Percentiles rank a stretch among this genome's conserved stretches.
Conservation (phyloP, 2,888 invertebrate genomes). For the Exephanes ischioxanthus region DNA sequence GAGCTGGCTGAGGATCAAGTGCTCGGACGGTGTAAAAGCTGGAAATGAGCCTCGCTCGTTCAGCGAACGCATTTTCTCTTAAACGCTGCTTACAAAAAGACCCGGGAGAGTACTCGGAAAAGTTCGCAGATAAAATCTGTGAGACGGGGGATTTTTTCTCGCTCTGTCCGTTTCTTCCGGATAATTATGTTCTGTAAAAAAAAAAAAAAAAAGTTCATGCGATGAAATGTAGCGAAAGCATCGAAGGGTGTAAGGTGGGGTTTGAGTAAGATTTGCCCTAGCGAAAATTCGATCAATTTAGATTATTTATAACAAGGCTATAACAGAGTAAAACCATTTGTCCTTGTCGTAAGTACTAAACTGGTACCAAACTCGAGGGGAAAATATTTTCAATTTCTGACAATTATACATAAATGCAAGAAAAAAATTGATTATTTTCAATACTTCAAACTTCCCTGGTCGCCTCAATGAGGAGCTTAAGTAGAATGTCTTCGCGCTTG, state of each 20-base stretch:
- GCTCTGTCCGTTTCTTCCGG: slow-evolving; percentile 32
- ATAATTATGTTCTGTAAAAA: not conserved
- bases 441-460: too few relatives aligned
- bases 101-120: slow-evolving; percentile 49
- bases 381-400: not conserved
- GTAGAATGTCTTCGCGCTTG: not conserved
- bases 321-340: too few relatives aligned
- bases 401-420: not conserved
- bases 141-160: slow-evolving; percentile 59
- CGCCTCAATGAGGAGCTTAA: too few relatives aligned
- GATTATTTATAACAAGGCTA: too few relatives aligned
- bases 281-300: not conserved
- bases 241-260: not conserved
- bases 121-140: slow-evolving; percentile 63
- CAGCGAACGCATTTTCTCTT: slow-evolving; percentile 62
- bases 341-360: not conserved
- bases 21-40: slow-evolving; percentile 69
- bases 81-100: slow-evolving; percentile 60
- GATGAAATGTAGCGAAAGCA: not conserved
- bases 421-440: too few relatives aligned
- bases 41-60: slow-evolving; percentile 76
- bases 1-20: slow-evolving; percentile 43
- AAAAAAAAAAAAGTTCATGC: not conserved
- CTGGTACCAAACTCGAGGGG: not conserved
- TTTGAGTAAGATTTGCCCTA: not conserved